Evolutionary conservation across 2,113 vertebrate genomes (phyloP).

Genomic region (Cygnus buccinator): DNA sequence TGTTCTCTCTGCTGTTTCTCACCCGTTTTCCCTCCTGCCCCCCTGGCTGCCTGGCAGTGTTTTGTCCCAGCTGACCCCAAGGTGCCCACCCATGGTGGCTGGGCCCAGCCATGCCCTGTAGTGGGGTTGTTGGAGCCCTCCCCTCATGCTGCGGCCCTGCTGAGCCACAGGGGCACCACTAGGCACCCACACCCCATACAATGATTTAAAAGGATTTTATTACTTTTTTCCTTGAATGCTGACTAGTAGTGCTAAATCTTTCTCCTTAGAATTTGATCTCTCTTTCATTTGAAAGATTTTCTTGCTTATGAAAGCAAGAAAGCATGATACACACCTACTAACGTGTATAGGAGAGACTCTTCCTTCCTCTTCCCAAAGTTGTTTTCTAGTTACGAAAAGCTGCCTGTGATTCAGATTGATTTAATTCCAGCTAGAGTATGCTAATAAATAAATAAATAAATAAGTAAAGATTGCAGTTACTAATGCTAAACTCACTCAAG

Average conservation of each 20-base stretch:
- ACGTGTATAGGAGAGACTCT: not conserved
- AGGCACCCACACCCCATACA: no score
- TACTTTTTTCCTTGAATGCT: not conserved
- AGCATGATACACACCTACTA: not conserved
- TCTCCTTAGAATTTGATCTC: not conserved
- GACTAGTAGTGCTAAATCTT: not conserved
- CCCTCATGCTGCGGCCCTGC: no score
- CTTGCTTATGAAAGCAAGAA: not conserved
- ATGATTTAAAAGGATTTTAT: not conserved
- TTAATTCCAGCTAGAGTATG: not conserved
- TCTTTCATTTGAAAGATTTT: not conserved
- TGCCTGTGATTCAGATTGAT: not conserved
- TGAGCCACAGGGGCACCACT: no score
- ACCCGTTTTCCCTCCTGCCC: no score
- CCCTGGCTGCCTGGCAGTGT: no score
- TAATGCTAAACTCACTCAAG: not conserved
- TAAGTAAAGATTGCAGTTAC: not conserved
- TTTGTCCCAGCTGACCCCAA: no score
- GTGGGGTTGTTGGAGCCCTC: no score
- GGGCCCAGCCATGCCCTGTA: no score
- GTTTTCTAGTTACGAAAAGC: not conserved
- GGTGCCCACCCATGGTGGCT: no score
- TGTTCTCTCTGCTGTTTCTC: no score
- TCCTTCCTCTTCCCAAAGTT: not conserved
- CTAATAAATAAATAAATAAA: not conserved